phyloP scores from a whole-genome alignment of 1,140 invertebrate genomes.

The Brachionus asplanchnoidis region DNA sequence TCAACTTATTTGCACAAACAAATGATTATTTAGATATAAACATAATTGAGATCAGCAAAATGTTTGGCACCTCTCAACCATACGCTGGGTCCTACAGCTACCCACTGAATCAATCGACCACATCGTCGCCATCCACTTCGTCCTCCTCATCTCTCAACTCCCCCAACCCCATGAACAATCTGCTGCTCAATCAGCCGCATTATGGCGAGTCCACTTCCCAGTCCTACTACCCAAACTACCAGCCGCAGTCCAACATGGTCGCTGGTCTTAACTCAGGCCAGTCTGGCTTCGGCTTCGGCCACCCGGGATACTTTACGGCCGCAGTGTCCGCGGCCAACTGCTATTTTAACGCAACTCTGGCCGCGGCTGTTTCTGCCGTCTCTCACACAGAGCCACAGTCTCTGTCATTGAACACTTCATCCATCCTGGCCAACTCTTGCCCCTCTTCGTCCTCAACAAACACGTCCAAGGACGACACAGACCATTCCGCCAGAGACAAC shows the following conservation, averaged over 20 bases:
- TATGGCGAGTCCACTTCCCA: background rate
- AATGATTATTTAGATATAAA: background rate
- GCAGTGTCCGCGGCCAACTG: background rate
- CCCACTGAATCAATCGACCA: background rate
- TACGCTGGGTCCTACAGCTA: background rate
- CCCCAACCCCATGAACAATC: background rate
- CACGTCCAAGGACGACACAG: background rate
- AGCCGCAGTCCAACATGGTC: background rate
- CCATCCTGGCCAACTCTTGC: background rate
- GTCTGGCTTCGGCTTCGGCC: background rate
- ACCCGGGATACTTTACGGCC: background rate
- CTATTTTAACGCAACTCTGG: constrained; percentile 10
- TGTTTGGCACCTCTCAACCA: background rate
- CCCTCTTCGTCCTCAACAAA: background rate
- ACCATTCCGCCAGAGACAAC: background rate
- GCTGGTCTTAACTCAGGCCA: background rate
- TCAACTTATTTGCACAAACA: background rate
- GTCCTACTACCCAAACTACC: background rate
- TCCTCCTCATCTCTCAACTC: constrained; percentile 13
- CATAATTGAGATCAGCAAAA: background rate
- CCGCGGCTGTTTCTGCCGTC: background rate
- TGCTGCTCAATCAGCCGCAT: background rate
- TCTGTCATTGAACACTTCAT: background rate
- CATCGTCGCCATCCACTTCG: background rate
- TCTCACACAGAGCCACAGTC: background rate